A percentile compares a stretch with the other conserved stretches of the same genome.
Conservation (phyloP, 1,140 invertebrate genomes). For the Apis cerana region DNA sequence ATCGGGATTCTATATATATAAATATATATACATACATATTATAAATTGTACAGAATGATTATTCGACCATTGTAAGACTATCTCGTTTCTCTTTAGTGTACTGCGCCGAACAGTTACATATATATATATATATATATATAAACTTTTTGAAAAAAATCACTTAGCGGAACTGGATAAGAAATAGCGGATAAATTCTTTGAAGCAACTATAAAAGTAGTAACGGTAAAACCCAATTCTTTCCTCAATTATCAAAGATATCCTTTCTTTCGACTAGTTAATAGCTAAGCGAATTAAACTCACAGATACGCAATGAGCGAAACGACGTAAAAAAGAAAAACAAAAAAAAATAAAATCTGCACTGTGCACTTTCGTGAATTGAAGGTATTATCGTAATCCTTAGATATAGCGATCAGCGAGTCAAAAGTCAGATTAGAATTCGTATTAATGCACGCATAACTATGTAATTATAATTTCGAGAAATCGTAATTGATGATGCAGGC, state of each 20-base stretch:
- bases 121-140: conserved; percentile 17
- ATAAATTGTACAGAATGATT: conserved; percentile 45
- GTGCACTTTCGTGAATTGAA: conserved; percentile 79
- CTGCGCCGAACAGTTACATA: conserved; percentile 42
- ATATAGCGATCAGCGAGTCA: conserved; percentile 45
- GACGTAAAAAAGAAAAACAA: background rate
- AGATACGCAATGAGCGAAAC: conserved; percentile 4
- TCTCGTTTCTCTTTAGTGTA: conserved; percentile 51
- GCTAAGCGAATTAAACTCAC: background rate
- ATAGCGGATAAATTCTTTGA: background rate
- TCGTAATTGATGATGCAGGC: conserved; percentile 15
- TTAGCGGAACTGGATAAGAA: background rate
- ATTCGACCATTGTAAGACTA: conserved; percentile 51
- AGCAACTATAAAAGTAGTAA: conserved; percentile 1
- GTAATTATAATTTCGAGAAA: conserved; percentile 20
- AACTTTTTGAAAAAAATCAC: conserved; percentile 20
- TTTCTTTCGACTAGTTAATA: conserved; percentile 28
- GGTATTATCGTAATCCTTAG: conserved; percentile 63
- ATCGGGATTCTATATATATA: conserved; percentile 22
- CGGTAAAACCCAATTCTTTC: background rate
- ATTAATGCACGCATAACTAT: conserved; percentile 55
- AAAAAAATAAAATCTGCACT: conserved; percentile 73
- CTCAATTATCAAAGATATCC: conserved; percentile 13
- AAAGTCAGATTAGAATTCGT: conserved; percentile 54
- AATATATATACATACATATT: conserved; percentile 11